Evolutionary conservation across 2,113 vertebrate species (phyloP).

Genomic region (Clarias macrocephalus): DNA sequence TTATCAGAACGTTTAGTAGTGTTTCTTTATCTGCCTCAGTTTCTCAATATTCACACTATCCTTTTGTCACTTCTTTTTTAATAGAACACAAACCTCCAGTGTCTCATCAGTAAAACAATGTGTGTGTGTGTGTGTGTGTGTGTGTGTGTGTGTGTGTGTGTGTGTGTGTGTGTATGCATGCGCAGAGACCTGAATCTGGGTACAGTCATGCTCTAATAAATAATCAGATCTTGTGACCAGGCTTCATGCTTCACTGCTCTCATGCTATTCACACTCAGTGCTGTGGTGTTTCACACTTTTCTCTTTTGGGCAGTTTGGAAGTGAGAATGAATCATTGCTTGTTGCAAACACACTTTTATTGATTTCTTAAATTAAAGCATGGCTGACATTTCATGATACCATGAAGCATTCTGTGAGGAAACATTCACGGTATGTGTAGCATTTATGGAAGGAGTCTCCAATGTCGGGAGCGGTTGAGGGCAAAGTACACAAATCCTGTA

Average conservation of each 20-base stretch:
- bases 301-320: slow-evolving; percentile 32
- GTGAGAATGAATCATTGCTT: slow-evolving; percentile 31
- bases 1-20: background rate
- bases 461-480: background rate
- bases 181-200: slow-evolving; percentile 1
- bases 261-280: slow-evolving; percentile 45
- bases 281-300: slow-evolving; percentile 34
- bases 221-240: slow-evolving; percentile 52
- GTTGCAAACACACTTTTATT: slow-evolving; percentile 16
- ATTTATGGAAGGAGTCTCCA: background rate
- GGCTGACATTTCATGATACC: background rate
- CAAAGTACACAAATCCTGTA: no score
- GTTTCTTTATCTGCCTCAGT: background rate
- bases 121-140: background rate
- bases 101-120: background rate
- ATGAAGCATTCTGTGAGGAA: background rate
- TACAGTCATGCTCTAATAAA: slow-evolving; percentile 62
- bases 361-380: slow-evolving; percentile 16
- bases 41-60: background rate
- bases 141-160: slow-evolving; percentile 11
- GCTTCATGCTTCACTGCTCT: slow-evolving; percentile 56
- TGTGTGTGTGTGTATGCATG: slow-evolving; percentile 2
- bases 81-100: slow-evolving; percentile 23
- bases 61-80: slow-evolving; percentile 6
- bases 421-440: background rate